Percentiles rank a stretch among this genome's conserved stretches.
phyloP scores from a whole-genome alignment of 37 sponge, comb jelly and placozoan species.

The Ianthella basta region DNA sequence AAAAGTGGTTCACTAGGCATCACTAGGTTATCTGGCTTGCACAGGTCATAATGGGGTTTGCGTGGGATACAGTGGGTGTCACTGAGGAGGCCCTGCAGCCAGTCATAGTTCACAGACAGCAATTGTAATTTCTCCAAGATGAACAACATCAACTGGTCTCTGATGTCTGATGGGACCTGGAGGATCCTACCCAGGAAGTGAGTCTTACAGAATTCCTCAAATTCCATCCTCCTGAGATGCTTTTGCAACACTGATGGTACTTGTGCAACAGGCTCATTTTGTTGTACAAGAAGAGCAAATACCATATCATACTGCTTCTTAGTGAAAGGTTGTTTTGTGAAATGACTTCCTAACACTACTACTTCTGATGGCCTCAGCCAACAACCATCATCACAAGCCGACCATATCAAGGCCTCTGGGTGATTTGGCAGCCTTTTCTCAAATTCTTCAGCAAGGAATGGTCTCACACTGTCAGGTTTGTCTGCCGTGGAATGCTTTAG shows the following conservation, averaged over 20 bases:
- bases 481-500: neutral
- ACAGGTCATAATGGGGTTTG: neutral
- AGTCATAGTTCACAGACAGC: neutral
- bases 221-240: neutral
- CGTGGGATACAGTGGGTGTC: constrained; percentile 39
- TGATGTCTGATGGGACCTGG: neutral
- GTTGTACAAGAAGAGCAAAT: neutral
- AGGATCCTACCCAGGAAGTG: neutral
- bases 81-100: constrained; percentile 40
- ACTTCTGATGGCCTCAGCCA: constrained; percentile 55
- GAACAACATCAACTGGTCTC: constrained; percentile 40
- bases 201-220: neutral
- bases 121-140: constrained; percentile 20
- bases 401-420: neutral
- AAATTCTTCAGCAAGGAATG: constrained; percentile 5
- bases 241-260: neutral
- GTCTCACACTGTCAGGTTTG: neutral
- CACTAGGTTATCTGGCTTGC: constrained; percentile 29
- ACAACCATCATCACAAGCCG: constrained; percentile 26
- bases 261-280: neutral
- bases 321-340: neutral
- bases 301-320: neutral
- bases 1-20: constrained; percentile 27
- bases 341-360: neutral
- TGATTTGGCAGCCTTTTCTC: neutral